Percentiles rank a stretch among this genome's conserved stretches.
Conservation (phyloP, 2,888 invertebrate species). For the Mellilla xanthometata region DNA sequence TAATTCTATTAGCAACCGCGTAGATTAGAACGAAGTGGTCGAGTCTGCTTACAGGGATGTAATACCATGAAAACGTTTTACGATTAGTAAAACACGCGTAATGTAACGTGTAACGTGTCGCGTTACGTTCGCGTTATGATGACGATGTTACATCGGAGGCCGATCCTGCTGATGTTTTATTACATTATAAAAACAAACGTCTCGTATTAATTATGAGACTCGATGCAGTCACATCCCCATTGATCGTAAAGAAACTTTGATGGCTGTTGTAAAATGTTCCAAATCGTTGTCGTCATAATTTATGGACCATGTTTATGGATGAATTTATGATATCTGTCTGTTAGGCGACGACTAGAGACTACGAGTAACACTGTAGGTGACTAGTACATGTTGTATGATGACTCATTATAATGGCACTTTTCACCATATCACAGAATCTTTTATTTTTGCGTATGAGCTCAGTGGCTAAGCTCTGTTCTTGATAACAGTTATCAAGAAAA, state of each 20-base stretch:
- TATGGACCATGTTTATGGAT: slow-evolving; percentile 79
- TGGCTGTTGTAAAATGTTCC: slow-evolving; percentile 79
- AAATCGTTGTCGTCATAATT: slow-evolving; percentile 80
- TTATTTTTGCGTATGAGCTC: no score
- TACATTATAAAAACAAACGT: slow-evolving; percentile 79
- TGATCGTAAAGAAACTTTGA: slow-evolving; percentile 78
- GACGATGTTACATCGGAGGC: slow-evolving; percentile 57
- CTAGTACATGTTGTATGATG: no score
- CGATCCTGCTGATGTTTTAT: slow-evolving; percentile 74
- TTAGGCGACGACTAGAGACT: slow-evolving; percentile 22
- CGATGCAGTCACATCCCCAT: slow-evolving; percentile 70
- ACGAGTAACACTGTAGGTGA: slow-evolving; percentile 7
- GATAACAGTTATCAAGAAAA: no score
- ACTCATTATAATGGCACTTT: no score
- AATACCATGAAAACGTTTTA: slow-evolving; percentile 61
- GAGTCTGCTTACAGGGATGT: slow-evolving; percentile 40
- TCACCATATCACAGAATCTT: no score
- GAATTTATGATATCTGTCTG: slow-evolving; percentile 68
- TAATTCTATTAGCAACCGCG: slow-evolving; percentile 43
- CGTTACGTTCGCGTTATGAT: slow-evolving; percentile 45
- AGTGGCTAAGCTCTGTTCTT: no score
- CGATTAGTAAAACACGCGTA: slow-evolving; percentile 55
- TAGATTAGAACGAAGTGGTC: slow-evolving; percentile 32
- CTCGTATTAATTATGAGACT: slow-evolving; percentile 78
- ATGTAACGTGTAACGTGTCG: slow-evolving; percentile 43